Evolutionary conservation across 2,797 vertebrate species (phyloP).

Genomic region (Chromobotia macracanthus): DNA sequence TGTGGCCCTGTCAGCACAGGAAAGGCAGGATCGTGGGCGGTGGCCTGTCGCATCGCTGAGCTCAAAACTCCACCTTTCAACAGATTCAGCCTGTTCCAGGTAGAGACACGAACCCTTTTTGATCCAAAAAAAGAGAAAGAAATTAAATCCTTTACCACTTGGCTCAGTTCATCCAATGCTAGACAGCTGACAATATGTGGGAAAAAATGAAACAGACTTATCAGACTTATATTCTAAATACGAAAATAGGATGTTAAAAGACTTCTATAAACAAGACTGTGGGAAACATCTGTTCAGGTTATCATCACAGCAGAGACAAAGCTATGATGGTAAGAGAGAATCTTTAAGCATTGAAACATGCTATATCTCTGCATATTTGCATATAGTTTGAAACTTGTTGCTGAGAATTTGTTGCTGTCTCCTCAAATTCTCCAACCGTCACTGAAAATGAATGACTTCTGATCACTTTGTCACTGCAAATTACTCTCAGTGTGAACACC

Average conservation of each 20-base stretch:
- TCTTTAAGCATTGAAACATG: too few relatives aligned
- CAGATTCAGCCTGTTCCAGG: slow-evolving; percentile 93
- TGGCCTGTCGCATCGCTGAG: slow-evolving; percentile 86
- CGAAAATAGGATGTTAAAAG: too few relatives aligned
- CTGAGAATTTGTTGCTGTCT: not conserved
- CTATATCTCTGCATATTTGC: too few relatives aligned
- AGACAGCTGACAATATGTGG: not conserved
- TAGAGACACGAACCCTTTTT: slow-evolving; percentile 91
- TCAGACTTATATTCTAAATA: too few relatives aligned
- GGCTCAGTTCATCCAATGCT: not conserved
- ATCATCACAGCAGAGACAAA: too few relatives aligned
- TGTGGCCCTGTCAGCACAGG: slow-evolving; percentile 87
- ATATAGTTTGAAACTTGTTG: not conserved
- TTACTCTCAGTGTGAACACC: not conserved
- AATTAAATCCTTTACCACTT: not conserved
- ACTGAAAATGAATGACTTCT: not conserved
- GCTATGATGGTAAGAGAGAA: too few relatives aligned
- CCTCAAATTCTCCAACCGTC: not conserved
- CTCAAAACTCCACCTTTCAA: slow-evolving; percentile 87
- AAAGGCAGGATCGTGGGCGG: slow-evolving; percentile 86
- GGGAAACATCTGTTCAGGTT: too few relatives aligned
- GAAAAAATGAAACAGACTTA: too few relatives aligned
- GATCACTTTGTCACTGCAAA: not conserved
- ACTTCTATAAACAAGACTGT: too few relatives aligned
- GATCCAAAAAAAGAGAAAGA: not conserved